Conservation (phyloP, 2,113 vertebrate species). For the Clupea harengus region DNA sequence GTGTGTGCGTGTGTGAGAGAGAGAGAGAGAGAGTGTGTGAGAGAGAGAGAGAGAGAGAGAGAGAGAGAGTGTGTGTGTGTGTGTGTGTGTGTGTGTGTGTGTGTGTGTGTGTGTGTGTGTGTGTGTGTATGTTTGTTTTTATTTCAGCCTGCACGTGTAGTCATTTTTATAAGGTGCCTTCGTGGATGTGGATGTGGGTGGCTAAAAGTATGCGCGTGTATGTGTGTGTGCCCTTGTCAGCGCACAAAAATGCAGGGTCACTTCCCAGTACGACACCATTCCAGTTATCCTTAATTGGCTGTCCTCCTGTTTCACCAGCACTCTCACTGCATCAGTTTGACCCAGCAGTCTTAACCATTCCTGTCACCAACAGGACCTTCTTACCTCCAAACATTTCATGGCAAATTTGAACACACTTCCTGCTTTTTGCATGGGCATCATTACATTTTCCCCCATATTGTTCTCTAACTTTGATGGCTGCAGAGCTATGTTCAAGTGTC, state of each 20-base stretch:
- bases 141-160: neutral
- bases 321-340: neutral
- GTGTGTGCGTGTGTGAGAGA: neutral
- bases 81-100: conserved; percentile 13
- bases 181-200: neutral
- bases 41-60: conserved; percentile 15
- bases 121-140: neutral
- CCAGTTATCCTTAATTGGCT: neutral
- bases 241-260: conserved; percentile 5
- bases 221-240: neutral
- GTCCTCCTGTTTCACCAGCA: neutral
- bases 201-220: neutral
- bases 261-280: neutral
- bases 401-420: neutral
- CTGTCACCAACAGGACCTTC: neutral
- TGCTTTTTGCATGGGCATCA: neutral
- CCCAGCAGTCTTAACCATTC: neutral
- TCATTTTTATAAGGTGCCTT: neutral
- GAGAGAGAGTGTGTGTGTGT: neutral
- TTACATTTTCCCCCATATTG: neutral
- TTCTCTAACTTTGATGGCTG: neutral
- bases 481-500: neutral
- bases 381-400: neutral
- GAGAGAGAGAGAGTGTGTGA: neutral
- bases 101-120: conserved; percentile 12